These are phyloP conservation scores for Sebastes taczanowskii DNA, from an alignment of 2,797 vertebrate genomes.

Conservation along the genomic window DNA sequence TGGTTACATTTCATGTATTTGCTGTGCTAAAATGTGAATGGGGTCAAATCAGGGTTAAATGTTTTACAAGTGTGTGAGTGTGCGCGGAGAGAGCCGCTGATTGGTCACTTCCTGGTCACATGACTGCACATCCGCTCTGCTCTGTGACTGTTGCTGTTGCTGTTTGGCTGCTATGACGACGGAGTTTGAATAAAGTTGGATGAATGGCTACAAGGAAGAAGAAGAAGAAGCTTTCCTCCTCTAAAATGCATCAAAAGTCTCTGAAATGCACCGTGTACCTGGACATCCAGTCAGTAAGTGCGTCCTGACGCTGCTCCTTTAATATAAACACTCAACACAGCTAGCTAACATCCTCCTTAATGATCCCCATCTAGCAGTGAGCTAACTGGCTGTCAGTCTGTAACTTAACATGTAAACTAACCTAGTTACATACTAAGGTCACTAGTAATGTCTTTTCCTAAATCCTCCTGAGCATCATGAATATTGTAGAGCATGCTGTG, in stretches of 20 bases:
- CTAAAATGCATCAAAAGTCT: constrained; percentile 51
- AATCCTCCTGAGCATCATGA: not conserved
- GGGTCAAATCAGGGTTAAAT: no score
- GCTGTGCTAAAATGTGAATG: not conserved
- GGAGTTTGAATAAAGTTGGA: constrained; percentile 47
- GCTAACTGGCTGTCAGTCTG: not conserved
- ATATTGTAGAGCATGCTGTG: not conserved
- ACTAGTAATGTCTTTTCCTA: not conserved
- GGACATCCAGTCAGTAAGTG: constrained; percentile 79
- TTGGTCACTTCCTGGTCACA: constrained; percentile 70
- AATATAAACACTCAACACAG: not conserved
- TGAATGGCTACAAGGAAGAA: constrained; percentile 51
- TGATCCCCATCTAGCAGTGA: not conserved
- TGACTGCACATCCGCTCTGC: constrained; percentile 74
- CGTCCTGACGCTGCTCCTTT: not conserved
- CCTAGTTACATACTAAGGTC: not conserved
- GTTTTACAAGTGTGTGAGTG: not conserved
- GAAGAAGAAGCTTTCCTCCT: constrained; percentile 28
- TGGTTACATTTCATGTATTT: no score
- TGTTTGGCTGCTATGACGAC: constrained; percentile 77
- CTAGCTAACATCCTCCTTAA: not conserved
- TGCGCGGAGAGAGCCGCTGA: constrained; percentile 4
- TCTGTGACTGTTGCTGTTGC: constrained; percentile 22
- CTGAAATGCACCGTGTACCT: constrained; percentile 79
- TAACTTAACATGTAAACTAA: not conserved